Evolutionary conservation across 2,113 vertebrate genomes (phyloP).

Genomic region (Arvicanthis niloticus): DNA sequence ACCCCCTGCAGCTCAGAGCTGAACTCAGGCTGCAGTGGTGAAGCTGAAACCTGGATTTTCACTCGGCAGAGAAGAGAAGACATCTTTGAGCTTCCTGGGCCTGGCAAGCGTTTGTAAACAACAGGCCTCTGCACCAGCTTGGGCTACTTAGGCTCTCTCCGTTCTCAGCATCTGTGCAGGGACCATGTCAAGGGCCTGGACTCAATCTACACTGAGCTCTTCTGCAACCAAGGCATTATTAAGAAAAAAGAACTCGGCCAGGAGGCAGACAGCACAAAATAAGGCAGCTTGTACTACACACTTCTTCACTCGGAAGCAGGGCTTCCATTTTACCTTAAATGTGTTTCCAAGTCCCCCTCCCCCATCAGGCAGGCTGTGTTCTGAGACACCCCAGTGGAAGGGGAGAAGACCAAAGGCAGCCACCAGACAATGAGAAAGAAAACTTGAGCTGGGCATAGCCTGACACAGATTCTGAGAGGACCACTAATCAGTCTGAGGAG

Average conservation of each 20-base stretch:
- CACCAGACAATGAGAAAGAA: neutral
- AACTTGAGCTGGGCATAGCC: neutral
- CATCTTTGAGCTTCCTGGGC: neutral
- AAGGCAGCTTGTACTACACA: neutral
- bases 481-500: neutral
- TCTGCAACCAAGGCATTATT: conserved; percentile 6
- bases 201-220: neutral
- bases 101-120: neutral
- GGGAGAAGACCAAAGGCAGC: neutral
- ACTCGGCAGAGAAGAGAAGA: neutral
- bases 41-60: neutral
- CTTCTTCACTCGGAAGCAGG: neutral
- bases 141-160: neutral
- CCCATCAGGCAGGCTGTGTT: neutral
- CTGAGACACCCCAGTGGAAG: neutral
- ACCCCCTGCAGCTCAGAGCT: neutral
- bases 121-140: neutral
- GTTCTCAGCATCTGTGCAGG: neutral
- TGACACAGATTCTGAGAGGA: neutral
- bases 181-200: neutral
- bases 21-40: neutral
- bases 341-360: neutral
- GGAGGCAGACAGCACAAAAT: neutral
- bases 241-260: neutral
- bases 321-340: conserved; percentile 7